Percentiles rank a stretch among this genome's conserved stretches.
Evolutionary conservation across 2,797 vertebrate genomes (phyloP).

Genomic region (Acanthopagrus latus): DNA sequence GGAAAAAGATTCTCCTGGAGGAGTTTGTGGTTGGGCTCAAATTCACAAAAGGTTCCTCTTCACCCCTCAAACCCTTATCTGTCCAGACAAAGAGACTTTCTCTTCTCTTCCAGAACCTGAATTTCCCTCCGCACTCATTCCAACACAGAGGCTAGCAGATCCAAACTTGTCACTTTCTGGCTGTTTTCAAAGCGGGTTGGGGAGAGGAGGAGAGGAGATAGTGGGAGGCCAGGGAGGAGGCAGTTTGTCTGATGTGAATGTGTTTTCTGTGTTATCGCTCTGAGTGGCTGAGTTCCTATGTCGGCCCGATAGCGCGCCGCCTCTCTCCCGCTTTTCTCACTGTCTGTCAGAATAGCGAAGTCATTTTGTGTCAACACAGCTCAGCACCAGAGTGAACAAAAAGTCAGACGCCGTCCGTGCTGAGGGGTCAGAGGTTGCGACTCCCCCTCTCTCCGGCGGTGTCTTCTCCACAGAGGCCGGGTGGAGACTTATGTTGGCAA

Average conservation of each 20-base stretch:
- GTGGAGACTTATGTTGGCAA: conserved; percentile 30
- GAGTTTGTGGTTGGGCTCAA: conserved; percentile 36
- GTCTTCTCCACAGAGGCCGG: conserved; percentile 19
- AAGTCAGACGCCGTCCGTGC: conserved; percentile 39
- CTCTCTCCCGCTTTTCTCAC: conserved; percentile 39
- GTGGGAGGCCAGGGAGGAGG: conserved; percentile 58
- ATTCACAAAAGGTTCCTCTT: conserved; percentile 51
- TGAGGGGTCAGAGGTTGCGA: conserved; percentile 43
- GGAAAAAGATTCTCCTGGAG: conserved; percentile 42
- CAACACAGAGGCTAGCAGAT: conserved; percentile 51
- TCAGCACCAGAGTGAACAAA: conserved; percentile 36
- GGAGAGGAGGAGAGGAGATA: conserved; percentile 59
- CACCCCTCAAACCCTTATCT: conserved; percentile 68
- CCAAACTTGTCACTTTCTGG: conserved; percentile 59
- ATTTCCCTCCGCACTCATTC: conserved; percentile 63
- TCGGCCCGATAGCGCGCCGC: conserved; percentile 63
- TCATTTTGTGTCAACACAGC: conserved; percentile 62
- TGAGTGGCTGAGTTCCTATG: conserved; percentile 60
- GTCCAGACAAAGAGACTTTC: conserved; percentile 53
- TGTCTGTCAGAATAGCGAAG: conserved; percentile 39
- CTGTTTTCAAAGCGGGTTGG: conserved; percentile 47
- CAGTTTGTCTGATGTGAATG: conserved; percentile 73
- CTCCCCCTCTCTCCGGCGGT: conserved; percentile 25
- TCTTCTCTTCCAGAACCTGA: conserved; percentile 59
- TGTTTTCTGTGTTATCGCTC: conserved; percentile 72